A percentile compares a stretch with the other conserved stretches of the same genome.
Conservation (phyloP, 2,797 vertebrate genomes). For the Dicrostonyx torquatus region DNA sequence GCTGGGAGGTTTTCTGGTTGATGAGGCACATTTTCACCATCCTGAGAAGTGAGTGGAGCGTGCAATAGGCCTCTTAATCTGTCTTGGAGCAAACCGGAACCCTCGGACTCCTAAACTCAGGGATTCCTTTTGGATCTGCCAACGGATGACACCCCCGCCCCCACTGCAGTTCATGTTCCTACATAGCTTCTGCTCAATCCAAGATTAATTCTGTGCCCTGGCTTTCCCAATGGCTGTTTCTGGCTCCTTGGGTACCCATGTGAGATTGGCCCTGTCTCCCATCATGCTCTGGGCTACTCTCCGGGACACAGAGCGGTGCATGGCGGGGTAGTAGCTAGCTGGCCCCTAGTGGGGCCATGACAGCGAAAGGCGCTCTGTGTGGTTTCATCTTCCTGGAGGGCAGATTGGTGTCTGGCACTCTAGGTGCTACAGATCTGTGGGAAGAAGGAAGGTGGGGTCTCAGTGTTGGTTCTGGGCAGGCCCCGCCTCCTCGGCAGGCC, state of each 20-base stretch:
- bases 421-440: background rate
- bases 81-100: background rate
- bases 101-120: background rate
- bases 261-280: background rate
- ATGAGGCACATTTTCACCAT: background rate
- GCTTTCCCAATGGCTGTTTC: background rate
- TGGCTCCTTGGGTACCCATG: fast-evolving
- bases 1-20: background rate
- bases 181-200: background rate
- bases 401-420: background rate
- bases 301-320: background rate
- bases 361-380: background rate
- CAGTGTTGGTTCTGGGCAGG: background rate
- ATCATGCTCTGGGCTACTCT: constrained; percentile 11
- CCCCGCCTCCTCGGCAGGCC: background rate
- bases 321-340: constrained; percentile 38
- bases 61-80: background rate
- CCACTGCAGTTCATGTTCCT: too few species aligned
- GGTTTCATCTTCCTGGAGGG: constrained; percentile 11
- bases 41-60: background rate
- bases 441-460: background rate
- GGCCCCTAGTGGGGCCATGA: background rate
- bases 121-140: background rate
- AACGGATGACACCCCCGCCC: fast-evolving
- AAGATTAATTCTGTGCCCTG: background rate